Evolutionary conservation across 92 coral and sea anemone species (phyloP).

Genomic region (Zoanthus solanderi): DNA sequence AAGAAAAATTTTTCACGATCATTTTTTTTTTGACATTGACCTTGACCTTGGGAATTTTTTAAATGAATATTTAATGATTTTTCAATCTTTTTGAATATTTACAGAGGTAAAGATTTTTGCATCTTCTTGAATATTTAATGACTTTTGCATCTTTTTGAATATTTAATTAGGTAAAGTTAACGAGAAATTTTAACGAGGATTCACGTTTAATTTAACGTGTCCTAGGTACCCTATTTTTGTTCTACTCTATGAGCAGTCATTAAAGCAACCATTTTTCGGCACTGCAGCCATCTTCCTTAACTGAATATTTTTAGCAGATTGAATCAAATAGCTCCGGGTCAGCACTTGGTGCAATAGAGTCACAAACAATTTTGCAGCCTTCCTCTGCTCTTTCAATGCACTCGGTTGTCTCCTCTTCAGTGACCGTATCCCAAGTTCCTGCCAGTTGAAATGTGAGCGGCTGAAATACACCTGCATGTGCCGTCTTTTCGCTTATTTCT

Average conservation of each 20-base stretch:
- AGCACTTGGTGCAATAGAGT: slow-evolving; percentile 73
- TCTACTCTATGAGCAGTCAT: slow-evolving; percentile 65
- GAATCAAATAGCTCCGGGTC: slow-evolving; percentile 65
- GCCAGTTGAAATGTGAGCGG: slow-evolving; percentile 52
- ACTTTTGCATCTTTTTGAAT: too few relatives aligned
- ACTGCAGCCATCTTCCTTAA: slow-evolving; percentile 37
- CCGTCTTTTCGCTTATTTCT: slow-evolving; percentile 15
- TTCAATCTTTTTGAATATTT: too few relatives aligned
- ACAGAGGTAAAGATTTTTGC: too few relatives aligned
- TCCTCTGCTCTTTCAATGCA: slow-evolving; percentile 55
- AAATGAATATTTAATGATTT: too few relatives aligned
- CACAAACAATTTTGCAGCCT: slow-evolving; percentile 75
- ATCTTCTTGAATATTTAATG: too few relatives aligned
- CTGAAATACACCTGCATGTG: slow-evolving; percentile 35
- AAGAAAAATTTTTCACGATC: too few relatives aligned
- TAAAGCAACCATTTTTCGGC: slow-evolving; percentile 50
- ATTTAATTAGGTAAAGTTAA: too few relatives aligned
- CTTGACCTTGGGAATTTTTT: too few relatives aligned
- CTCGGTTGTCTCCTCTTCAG: slow-evolving; percentile 50
- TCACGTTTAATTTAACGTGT: too few relatives aligned
- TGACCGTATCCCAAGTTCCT: slow-evolving; percentile 51
- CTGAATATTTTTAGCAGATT: slow-evolving; percentile 25
- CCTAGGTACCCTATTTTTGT: too few relatives aligned
- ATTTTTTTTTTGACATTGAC: too few relatives aligned
- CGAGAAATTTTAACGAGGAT: too few relatives aligned